Evolutionary conservation across 2,888 invertebrate genomes (phyloP).

Genomic region (Tiphia femorata): DNA sequence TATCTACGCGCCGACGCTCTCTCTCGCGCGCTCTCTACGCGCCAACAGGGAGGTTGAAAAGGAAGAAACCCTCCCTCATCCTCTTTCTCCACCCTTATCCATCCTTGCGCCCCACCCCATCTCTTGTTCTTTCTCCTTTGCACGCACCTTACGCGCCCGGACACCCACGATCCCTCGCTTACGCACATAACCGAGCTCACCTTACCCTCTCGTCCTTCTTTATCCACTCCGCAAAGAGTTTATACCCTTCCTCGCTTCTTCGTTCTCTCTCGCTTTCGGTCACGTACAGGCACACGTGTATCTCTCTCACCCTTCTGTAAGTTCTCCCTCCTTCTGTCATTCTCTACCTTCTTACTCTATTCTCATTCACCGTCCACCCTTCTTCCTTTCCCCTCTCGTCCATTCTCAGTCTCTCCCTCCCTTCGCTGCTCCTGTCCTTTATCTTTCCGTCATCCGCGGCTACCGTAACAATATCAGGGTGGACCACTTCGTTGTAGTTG

Average conservation of each 20-base stretch:
- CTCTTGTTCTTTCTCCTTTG: slow-evolving; percentile 7
- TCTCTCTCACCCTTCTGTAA: slow-evolving; percentile 11
- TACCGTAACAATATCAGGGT: too few species aligned
- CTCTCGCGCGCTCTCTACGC: slow-evolving; percentile 20
- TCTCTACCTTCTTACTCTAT: not conserved
- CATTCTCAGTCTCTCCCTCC: not conserved
- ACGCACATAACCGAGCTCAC: slow-evolving; percentile 4
- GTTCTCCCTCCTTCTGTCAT: not conserved
- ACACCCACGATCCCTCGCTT: not conserved
- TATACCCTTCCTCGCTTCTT: not conserved
- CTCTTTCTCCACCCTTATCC: slow-evolving; percentile 11
- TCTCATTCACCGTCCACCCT: not conserved
- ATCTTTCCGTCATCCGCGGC: not conserved
- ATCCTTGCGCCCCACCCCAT: slow-evolving; percentile 19
- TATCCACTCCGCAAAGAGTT: not conserved
- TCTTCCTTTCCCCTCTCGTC: not conserved
- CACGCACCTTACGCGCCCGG: too few species aligned
- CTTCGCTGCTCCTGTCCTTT: not conserved
- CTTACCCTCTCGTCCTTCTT: slow-evolving; percentile 3
- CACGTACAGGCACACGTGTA: slow-evolving; percentile 6
- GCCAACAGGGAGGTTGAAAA: slow-evolving; percentile 30
- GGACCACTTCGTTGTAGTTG: too few species aligned
- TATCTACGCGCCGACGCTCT: slow-evolving; percentile 22
- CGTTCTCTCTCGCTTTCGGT: slow-evolving; percentile 9
- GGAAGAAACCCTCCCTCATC: slow-evolving; percentile 33